These are phyloP conservation scores for Ctenodactylus gundi DNA, from an alignment of 2,113 vertebrate genomes.

Conservation along the genomic window DNA sequence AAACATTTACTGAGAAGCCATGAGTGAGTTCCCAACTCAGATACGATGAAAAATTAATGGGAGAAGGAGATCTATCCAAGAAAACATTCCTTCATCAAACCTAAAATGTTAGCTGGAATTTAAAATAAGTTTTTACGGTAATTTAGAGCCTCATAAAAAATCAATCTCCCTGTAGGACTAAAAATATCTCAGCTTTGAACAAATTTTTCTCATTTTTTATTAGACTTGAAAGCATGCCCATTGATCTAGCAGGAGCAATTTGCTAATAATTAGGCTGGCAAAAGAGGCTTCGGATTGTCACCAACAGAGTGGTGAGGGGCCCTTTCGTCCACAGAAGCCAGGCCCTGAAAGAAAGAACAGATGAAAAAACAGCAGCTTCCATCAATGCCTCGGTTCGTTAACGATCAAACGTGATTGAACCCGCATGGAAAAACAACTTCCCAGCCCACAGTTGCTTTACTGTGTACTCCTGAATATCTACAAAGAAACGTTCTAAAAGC, in stretches of 20 bases:
- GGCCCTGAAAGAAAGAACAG: constrained; percentile 12
- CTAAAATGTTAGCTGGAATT: constrained; percentile 47
- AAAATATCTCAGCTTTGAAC: constrained; percentile 78
- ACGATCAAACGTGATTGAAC: background rate
- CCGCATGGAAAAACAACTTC: background rate
- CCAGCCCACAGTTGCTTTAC: background rate
- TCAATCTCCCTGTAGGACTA: constrained; percentile 52
- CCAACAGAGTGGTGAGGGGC: background rate
- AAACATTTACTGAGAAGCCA: background rate
- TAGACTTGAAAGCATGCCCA: constrained; percentile 71
- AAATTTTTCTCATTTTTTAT: constrained; percentile 64
- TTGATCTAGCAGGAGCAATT: constrained; percentile 76
- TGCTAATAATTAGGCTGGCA: constrained; percentile 70
- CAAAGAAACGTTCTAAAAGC: background rate
- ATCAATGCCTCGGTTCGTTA: background rate
- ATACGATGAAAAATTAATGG: background rate
- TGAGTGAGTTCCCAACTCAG: background rate
- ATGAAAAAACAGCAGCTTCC: background rate
- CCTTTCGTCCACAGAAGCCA: constrained; percentile 17
- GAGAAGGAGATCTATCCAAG: background rate
- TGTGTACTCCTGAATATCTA: background rate
- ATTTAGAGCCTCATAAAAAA: constrained; percentile 65
- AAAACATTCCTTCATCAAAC: constrained; percentile 31
- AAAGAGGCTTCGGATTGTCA: constrained; percentile 53
- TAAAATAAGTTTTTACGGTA: constrained; percentile 56